Evolutionary conservation across 2,888 invertebrate species (phyloP), one percentile per base, ranked within the genome.

Genomic region (Atherix ibis): DNA sequence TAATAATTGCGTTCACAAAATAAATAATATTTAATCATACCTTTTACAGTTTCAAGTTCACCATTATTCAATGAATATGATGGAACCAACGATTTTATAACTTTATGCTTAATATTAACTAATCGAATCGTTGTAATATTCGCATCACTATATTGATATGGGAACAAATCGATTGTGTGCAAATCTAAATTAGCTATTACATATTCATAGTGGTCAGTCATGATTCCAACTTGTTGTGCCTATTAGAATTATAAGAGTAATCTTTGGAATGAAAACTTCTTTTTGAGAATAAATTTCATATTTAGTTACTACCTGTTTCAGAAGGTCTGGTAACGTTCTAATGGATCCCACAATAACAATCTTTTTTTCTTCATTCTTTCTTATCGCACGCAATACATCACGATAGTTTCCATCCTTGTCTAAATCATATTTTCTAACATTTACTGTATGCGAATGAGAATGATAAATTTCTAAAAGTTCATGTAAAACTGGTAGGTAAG

Each of bases 221-320:
- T 87, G 76, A 94, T 85, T 40, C 92, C 92, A 47, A 92, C 83
- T 65, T 91, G 89, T 62, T 91, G 85, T 13, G 91, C 91, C 64
- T 92, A 83, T 51, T 82, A 83, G 40, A 85, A 61, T 9, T 76
- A 73, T 50, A 77, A 70, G 44, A 84, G 79, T 52, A 77, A 8
- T 8, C 10, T 6, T 8, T 8, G 22, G 22, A 10, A 22, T 22
- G 6, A 3, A 18, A 9, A 14, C 22, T 14, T 26, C 13, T 24
- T 4, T n/a, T 24, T 24, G 9, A 2, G n/a, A 9, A 9, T 10
- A 10, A 31, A 22, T 12, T 9, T 9, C 10, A 6, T 8, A 2
- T 17, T n/a, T 12, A 9, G 18, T 16, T 15, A 25, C 26, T 17
- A 56, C 58, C 43, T 62, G 62, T 38, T 62, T 66, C 4, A 80